phyloP scores from a whole-genome alignment of 2,797 vertebrate genomes.

The Agapornis canus region DNA sequence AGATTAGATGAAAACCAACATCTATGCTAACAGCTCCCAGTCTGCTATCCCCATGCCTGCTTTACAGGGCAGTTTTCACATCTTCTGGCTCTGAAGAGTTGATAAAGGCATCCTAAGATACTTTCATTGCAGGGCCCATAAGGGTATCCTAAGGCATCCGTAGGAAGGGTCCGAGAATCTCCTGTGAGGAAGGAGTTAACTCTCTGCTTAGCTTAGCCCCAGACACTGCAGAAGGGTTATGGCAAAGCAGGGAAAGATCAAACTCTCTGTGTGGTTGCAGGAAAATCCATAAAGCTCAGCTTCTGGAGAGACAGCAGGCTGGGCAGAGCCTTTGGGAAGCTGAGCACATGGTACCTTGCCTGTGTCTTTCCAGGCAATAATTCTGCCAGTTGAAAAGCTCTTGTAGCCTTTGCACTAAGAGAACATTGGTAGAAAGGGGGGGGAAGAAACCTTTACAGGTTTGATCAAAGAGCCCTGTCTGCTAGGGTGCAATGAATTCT shows the following conservation, averaged over 20 bases:
- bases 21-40: not conserved
- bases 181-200: not conserved
- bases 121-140: not conserved
- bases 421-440: not conserved
- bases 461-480: not conserved
- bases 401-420: not conserved
- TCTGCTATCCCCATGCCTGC: not conserved
- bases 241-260: not conserved
- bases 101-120: rapidly evolving
- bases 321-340: not conserved
- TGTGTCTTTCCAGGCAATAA: not conserved
- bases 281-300: not conserved
- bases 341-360: not conserved
- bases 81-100: not conserved
- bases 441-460: rapidly evolving
- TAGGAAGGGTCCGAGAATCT: not conserved
- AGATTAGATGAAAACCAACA: not conserved
- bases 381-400: not conserved
- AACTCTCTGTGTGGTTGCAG: not conserved
- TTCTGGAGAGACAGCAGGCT: not conserved
- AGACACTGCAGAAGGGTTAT: not conserved
- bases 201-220: not conserved
- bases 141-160: not conserved
- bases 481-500: not conserved
- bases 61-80: not conserved